Evolutionary conservation across 92 coral and sea anemone genomes (phyloP), one percentile per base, ranked within the genome.

Genomic region (Parazoanthus atlanticus): DNA sequence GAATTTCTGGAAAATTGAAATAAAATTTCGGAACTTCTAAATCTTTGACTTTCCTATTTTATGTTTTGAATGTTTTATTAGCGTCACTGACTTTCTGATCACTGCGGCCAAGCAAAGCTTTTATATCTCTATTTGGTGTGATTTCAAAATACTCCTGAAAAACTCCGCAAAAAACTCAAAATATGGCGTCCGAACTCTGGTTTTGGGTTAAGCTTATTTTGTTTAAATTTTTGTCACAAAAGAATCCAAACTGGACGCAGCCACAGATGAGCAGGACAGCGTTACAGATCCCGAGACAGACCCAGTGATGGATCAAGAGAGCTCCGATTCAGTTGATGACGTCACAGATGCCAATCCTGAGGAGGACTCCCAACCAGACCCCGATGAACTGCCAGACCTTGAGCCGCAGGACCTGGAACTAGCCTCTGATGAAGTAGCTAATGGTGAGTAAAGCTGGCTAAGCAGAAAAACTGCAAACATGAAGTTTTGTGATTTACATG

Each of bases 381-480:
- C 54, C 8, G 85, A 61, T 15, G 85, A 81, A 28, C 26, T 81
- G 74, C 73, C 85, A 15, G 33, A 56, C 15, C 85, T 61, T 9
- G 43, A 30, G 47, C 52, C 65, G 30, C 32, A 81, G 34, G 85
- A 80, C 43, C 1, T 56, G 36, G 49, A 81, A 61, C 72, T 41
- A 49, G 85, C 19, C 8, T 61, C 25, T 29, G 83, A 79, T 33
- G 85, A 81, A 33, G 85, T 81, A 69, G 71, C 85, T 31, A 81
- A 81, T 31, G 85, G 85, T 81, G 65, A 23, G 85, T 34, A 56
- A 17, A 32, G 10, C 46, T 36, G 78, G 43, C 13, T 0, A 33
- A 41, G 43, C 21, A 47, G 70, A n/a, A 58, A 64, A 66, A 66
- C 26, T 6, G 11, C 73, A 23, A 13, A 49, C 56, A 49, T 49